Base-by-base conservation (phyloP, 2,113 vertebrate species). In the Caretta caretta region DNA sequence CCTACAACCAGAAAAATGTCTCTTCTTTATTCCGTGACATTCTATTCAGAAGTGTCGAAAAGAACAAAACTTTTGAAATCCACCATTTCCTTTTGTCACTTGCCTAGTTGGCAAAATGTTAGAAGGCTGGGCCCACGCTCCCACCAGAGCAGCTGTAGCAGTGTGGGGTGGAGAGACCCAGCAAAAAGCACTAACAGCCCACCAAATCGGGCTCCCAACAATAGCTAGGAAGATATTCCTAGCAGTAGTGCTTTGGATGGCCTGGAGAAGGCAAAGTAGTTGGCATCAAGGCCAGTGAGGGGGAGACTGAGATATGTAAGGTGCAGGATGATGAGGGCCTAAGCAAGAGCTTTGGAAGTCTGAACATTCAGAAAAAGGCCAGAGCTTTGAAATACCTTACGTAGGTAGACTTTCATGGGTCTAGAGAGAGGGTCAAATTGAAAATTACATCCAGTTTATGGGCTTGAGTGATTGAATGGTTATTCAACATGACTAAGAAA, bases 61-160 rank as follows among this genome's bases (percentile, higher is more conserved):
- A 24, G 5, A 24, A 38, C 8, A 62, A 62, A 62, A 62, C 84
- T 93, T 10, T 51, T 72, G 72, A 17, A 35, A 25, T 4, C 56
- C 10, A 12, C 80, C 0, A 2, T 83, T 87, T 89, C 42, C 2
- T 29, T 92, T 80, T 12, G 3, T 88, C 82, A 54, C 24, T 13
- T 46, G 24, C 6, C 9, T 56, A 53, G 7, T 53, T 91, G 86
- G 2, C 56, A 29, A 22, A 79, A 14, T 1, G 25, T 94, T 93
- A 76, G 27, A 88, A 65, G 51, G n/a, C 17, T 24, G 8, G 3
- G 5, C 89, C 53, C 31, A 16, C 0, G 0, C 80, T 75, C 17
- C 48, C 4, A 2, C 75, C 83, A 49, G 57, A 27, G 25, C 57
- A 16, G 13, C 54, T 24, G 42, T 84, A 65, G 75, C 80, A 84